These are phyloP conservation scores for Crocidura indochinensis DNA, from an alignment of 2,797 vertebrate species.

Conservation along the genomic window DNA sequence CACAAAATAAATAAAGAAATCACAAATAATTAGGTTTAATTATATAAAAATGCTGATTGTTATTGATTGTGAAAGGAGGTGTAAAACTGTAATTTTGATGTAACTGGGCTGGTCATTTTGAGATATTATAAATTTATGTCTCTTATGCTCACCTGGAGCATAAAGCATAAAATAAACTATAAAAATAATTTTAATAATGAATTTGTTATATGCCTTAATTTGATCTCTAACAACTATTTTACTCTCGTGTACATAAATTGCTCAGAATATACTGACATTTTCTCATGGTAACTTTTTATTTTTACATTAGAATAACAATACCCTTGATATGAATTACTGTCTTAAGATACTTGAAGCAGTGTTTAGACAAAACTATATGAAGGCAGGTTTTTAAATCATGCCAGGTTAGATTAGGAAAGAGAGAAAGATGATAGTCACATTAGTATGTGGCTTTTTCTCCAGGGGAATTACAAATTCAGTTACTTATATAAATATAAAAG, in stretches of 20 bases:
- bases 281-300: constrained; percentile 23
- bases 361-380: constrained; percentile 19
- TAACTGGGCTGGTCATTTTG: neutral
- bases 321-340: constrained; percentile 11
- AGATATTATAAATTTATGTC: neutral
- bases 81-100: neutral
- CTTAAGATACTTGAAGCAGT: constrained; percentile 7
- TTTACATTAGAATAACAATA: neutral
- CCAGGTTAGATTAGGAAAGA: neutral
- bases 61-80: constrained; percentile 48
- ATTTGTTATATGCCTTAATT: constrained; percentile 14
- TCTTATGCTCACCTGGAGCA: neutral
- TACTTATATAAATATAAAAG: constrained; percentile 41
- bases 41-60: neutral
- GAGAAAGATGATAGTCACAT: neutral
- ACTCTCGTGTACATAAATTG: neutral
- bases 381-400: neutral
- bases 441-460: neutral
- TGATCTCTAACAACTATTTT: constrained; percentile 10
- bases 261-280: constrained; percentile 26
- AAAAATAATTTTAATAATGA: constrained; percentile 32
- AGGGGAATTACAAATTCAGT: constrained; percentile 29
- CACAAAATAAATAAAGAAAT: neutral
- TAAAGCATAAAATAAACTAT: neutral
- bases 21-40: neutral